phyloP scores from a whole-genome alignment of 1,140 invertebrate genomes.

The Dufourea novaeangliae region DNA sequence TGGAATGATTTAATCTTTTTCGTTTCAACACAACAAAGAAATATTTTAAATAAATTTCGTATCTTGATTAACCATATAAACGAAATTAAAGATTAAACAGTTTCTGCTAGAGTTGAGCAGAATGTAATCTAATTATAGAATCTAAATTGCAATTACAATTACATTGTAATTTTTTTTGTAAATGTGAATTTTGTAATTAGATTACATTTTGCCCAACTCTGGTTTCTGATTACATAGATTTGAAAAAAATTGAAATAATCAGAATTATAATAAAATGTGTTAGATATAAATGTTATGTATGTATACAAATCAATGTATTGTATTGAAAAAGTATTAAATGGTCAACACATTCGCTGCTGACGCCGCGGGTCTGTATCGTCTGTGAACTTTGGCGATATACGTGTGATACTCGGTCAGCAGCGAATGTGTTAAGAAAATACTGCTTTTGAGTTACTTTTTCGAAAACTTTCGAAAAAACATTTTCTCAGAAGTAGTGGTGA shows the following conservation, averaged over 20 bases:
- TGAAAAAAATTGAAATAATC: slow-evolving; percentile 16
- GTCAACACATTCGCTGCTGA: no score
- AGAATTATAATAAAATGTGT: slow-evolving; percentile 19
- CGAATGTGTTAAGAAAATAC: not conserved
- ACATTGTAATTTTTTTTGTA: no score
- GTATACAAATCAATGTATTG: not conserved
- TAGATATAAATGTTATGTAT: slow-evolving; percentile 11
- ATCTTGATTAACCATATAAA: slow-evolving; percentile 17
- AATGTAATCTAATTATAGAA: no score
- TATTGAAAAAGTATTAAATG: not conserved
- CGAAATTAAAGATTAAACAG: slow-evolving; percentile 27
- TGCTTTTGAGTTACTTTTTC: not conserved
- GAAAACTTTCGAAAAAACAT: not conserved
- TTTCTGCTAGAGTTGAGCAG: no score
- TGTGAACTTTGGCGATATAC: no score
- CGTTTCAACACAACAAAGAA: slow-evolving; percentile 23
- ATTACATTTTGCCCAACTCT: no score
- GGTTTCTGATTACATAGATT: slow-evolving; percentile 1
- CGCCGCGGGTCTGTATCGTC: no score
- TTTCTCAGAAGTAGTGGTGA: slow-evolving; percentile 34
- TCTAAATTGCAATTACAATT: no score
- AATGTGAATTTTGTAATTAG: no score
- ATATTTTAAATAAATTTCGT: slow-evolving; percentile 57
- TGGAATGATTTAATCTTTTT: slow-evolving; percentile 21
- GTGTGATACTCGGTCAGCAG: no score